Percentiles rank a stretch among this genome's conserved stretches.
These are phyloP conservation scores for Cheilinus undulatus DNA, from an alignment of 2,113 vertebrate genomes.

Conservation along the genomic window DNA sequence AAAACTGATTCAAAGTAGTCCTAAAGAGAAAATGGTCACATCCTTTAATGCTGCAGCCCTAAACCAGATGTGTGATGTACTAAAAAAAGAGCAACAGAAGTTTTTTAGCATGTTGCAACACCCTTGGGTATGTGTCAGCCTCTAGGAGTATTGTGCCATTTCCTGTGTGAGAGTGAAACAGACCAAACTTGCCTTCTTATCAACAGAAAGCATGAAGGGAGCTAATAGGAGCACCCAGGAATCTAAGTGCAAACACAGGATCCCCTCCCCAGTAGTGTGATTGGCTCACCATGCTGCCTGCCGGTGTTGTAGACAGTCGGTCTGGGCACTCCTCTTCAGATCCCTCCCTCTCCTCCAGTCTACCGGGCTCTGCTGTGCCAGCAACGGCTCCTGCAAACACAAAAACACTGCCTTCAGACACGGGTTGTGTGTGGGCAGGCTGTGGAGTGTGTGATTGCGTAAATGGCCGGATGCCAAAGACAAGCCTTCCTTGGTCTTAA, in stretches of 20 bases:
- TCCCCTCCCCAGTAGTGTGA: conserved; percentile 7
- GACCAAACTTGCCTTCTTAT: conserved; percentile 21
- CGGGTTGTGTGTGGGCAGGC: conserved; percentile 12
- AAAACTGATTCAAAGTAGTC: neutral
- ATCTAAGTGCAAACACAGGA: conserved; percentile 5
- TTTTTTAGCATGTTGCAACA: conserved; percentile 32
- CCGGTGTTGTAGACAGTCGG: conserved; percentile 58
- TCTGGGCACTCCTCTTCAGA: conserved; percentile 64
- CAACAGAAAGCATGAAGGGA: neutral
- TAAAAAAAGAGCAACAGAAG: neutral
- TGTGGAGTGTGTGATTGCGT: conserved; percentile 23
- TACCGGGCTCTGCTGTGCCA: conserved; percentile 69
- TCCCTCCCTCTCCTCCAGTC: conserved; percentile 74
- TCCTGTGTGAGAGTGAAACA: conserved; percentile 19
- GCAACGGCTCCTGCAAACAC: conserved; percentile 71
- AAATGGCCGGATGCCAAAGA: conserved; percentile 37
- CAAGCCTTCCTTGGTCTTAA: conserved; percentile 28
- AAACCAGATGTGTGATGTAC: neutral
- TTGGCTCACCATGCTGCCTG: conserved; percentile 82
- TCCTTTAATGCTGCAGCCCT: neutral
- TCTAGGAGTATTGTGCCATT: conserved; percentile 16
- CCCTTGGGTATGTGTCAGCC: conserved; percentile 14
- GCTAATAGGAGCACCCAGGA: neutral
- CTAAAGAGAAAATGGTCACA: neutral
- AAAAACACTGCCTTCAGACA: conserved; percentile 55